Evolutionary conservation across 2,113 vertebrate genomes (phyloP).

Genomic region (Clarias magur): DNA sequence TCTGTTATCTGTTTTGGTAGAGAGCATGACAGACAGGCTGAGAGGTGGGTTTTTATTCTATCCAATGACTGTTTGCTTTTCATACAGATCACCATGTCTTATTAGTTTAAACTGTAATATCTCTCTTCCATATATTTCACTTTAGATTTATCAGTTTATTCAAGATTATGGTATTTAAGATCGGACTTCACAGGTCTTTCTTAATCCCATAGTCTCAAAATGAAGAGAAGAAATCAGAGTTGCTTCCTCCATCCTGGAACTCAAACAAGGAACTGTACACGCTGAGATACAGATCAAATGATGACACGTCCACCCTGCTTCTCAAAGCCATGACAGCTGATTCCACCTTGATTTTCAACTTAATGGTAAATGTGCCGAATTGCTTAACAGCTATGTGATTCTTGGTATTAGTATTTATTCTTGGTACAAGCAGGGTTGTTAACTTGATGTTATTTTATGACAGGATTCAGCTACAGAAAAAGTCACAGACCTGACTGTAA

Average conservation of each 20-base stretch:
- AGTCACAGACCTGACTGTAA: constrained; percentile 86
- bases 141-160: background rate
- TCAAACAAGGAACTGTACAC: constrained; percentile 85
- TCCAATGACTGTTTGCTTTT: no score
- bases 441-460: background rate
- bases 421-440: background rate
- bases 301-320: constrained; percentile 71
- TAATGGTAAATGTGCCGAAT: constrained; percentile 77
- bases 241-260: constrained; percentile 84
- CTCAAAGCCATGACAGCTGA: constrained; percentile 88
- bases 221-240: constrained; percentile 82
- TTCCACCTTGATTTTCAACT: constrained; percentile 84
- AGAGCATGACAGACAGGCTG: no score
- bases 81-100: no score
- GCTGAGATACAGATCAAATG: constrained; percentile 77
- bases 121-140: no score
- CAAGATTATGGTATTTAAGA: background rate
- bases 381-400: background rate
- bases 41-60: no score
- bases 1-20: no score
- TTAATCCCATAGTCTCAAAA: constrained; percentile 69
- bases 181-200: background rate
- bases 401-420: background rate
- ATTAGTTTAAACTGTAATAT: no score
- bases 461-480: constrained; percentile 84